Conservation (phyloP, 2,888 invertebrate species). For the Drosophila paranaensis region DNA sequence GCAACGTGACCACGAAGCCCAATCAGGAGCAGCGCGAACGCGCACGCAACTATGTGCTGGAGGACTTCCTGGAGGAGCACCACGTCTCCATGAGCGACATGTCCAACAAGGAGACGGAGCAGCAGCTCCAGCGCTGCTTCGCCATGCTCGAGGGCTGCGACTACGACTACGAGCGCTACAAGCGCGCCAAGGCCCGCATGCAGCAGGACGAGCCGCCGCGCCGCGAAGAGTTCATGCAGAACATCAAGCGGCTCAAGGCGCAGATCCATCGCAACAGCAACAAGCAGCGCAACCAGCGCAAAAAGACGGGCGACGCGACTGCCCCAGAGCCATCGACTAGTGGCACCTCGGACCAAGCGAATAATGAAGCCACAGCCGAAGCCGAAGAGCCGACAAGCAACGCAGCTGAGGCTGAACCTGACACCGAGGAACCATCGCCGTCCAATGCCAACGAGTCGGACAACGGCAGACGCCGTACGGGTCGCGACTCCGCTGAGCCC, state of each 20-base stretch:
- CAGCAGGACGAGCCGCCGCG: conserved; percentile 75
- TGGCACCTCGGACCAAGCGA: background rate
- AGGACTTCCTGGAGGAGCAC: conserved; percentile 85
- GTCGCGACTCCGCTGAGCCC: conserved; percentile 53
- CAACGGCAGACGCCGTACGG: conserved; percentile 33
- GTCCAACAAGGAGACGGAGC: conserved; percentile 82
- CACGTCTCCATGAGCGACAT: conserved; percentile 83
- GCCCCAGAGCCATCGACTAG: conserved; percentile 28
- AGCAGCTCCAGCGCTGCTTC: conserved; percentile 79
- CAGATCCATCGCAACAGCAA: conserved; percentile 81
- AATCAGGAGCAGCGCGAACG: conserved; percentile 83
- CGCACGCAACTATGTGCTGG: conserved; percentile 86
- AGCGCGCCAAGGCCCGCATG: conserved; percentile 74
- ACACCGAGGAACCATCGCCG: conserved; percentile 44
- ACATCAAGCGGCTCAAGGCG: conserved; percentile 82
- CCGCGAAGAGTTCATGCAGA: conserved; percentile 82
- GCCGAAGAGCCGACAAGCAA: background rate
- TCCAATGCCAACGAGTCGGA: conserved; percentile 44
- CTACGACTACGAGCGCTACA: conserved; percentile 83
- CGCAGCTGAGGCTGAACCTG: background rate
- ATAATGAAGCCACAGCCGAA: background rate
- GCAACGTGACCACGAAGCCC: conserved; percentile 62
- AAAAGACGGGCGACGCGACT: conserved; percentile 31
- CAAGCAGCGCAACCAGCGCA: conserved; percentile 72
- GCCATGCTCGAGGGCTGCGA: conserved; percentile 81